Conservation (phyloP, 2,113 vertebrate species). For the Apeltes quadracus region DNA sequence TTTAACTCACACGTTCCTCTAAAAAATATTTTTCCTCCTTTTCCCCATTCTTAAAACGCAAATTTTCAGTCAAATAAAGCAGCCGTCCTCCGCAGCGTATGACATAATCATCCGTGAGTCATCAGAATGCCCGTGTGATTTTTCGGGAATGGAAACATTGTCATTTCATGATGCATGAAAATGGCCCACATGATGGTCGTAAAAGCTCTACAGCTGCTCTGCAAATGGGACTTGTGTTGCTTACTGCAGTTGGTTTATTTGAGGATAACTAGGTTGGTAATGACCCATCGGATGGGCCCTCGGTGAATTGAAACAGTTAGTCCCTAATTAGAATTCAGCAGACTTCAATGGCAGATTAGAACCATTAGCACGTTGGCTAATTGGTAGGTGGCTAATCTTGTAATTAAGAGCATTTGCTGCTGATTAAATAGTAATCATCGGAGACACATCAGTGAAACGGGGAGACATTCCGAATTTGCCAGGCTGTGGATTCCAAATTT, state of each 20-base stretch:
- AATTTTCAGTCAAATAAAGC: conserved; percentile 4
- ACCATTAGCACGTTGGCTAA: conserved; percentile 77
- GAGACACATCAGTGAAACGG: conserved; percentile 69
- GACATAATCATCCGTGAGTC: conserved; percentile 47
- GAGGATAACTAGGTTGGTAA: conserved; percentile 79
- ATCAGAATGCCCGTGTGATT: conserved; percentile 46
- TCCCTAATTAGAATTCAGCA: conserved; percentile 79
- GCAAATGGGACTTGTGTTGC: conserved; percentile 64
- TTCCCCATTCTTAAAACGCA: conserved; percentile 5
- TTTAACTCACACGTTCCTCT: background rate
- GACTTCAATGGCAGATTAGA: conserved; percentile 76
- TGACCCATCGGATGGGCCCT: conserved; percentile 73
- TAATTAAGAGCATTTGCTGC: conserved; percentile 82
- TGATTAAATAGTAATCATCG: conserved; percentile 80
- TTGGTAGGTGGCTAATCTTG: conserved; percentile 81
- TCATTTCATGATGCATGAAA: conserved; percentile 64
- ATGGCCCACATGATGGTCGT: conserved; percentile 61
- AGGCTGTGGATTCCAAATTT: conserved; percentile 67
- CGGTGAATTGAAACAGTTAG: conserved; percentile 71
- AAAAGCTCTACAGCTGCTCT: conserved; percentile 75
- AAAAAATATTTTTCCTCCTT: background rate
- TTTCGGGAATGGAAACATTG: conserved; percentile 63
- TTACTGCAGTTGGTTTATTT: conserved; percentile 76
- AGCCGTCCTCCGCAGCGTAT: background rate
- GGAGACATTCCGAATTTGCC: conserved; percentile 50